These are phyloP conservation scores for Cerastis leucographa DNA, from an alignment of 2,888 invertebrate species.

Conservation along the genomic window DNA sequence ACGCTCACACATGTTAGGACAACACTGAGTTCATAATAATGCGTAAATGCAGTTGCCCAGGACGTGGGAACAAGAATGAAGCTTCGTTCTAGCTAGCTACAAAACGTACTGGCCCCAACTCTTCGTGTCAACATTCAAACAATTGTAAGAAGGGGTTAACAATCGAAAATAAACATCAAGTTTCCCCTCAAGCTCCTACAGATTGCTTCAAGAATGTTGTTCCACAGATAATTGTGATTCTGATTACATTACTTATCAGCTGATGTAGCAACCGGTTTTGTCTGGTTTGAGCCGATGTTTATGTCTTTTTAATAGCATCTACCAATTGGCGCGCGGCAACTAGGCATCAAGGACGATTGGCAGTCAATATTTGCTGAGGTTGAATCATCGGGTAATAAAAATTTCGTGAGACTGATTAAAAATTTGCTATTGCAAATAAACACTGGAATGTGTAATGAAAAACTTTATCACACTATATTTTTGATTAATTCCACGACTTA, in stretches of 20 bases:
- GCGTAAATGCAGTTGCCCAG: background rate
- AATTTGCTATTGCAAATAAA: slow-evolving; percentile 10
- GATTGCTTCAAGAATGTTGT: slow-evolving; percentile 36
- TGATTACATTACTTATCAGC: slow-evolving; percentile 63
- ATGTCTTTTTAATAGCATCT: slow-evolving; percentile 62
- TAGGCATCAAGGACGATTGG: slow-evolving; percentile 54
- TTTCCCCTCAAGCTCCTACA: background rate
- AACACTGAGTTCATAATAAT: background rate
- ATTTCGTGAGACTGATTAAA: slow-evolving; percentile 1
- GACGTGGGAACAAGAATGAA: background rate
- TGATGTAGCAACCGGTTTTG: slow-evolving; percentile 47
- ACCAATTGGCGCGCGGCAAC: slow-evolving; percentile 56
- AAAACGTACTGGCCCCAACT: background rate
- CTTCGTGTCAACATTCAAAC: background rate
- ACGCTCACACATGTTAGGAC: background rate
- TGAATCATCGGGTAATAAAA: slow-evolving; percentile 36
- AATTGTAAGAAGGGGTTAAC: background rate
- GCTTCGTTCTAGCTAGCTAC: background rate
- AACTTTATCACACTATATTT: background rate
- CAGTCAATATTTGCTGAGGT: slow-evolving; percentile 47
- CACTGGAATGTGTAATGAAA: background rate
- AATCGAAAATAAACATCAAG: background rate
- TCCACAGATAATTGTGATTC: slow-evolving; percentile 58
- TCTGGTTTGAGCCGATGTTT: slow-evolving; percentile 50
- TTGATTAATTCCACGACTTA: background rate